Conservation (phyloP, 2,888 invertebrate genomes). For the Saturnia japonica region DNA sequence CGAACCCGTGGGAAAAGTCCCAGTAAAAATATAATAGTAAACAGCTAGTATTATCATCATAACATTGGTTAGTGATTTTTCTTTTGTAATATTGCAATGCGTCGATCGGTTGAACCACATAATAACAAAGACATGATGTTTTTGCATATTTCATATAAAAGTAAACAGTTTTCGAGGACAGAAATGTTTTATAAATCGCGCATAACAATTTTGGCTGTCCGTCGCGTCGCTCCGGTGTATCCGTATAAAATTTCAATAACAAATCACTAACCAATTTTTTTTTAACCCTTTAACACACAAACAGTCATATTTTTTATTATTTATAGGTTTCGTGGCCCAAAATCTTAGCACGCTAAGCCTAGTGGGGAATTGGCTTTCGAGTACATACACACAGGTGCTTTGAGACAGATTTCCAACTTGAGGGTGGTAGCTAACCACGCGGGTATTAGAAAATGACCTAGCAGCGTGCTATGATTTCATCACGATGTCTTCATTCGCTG, state of each 20-base stretch:
- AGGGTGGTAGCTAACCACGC: too few species aligned
- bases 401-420: too few species aligned
- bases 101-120: neutral
- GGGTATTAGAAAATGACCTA: too few species aligned
- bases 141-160: neutral
- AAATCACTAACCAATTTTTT: neutral
- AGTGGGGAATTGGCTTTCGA: too few species aligned
- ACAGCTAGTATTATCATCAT: too few species aligned
- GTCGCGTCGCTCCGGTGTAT: neutral
- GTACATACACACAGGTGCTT: too few species aligned
- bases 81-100: neutral
- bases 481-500: too few species aligned
- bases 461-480: too few species aligned
- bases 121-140: neutral
- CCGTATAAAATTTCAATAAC: neutral
- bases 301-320: neutral
- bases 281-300: neutral
- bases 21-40: too few species aligned
- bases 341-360: too few species aligned
- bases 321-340: too few species aligned
- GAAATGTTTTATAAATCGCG: constrained; percentile 4
- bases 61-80: neutral
- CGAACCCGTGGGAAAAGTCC: too few species aligned
- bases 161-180: neutral
- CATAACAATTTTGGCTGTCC: neutral